Evolutionary conservation across 2,113 vertebrate genomes (phyloP).

Genomic region (Atlantisia rogersi): DNA sequence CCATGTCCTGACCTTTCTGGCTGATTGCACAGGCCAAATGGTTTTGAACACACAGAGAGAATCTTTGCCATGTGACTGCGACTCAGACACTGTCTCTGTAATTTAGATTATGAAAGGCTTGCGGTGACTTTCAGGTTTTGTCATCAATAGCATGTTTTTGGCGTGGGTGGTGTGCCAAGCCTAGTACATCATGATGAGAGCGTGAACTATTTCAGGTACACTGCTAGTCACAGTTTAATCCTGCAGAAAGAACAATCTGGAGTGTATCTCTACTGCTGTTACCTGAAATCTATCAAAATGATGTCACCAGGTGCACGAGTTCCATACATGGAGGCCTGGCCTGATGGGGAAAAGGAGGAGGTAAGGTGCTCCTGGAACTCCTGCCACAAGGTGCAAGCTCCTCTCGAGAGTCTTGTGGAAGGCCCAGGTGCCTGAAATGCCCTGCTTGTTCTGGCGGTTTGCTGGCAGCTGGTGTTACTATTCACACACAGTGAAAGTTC

Average conservation of each 20-base stretch:
- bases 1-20: slow-evolving; percentile 9
- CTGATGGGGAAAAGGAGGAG: background rate
- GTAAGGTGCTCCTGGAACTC: background rate
- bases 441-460: background rate
- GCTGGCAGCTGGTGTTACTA: background rate
- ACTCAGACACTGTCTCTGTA: slow-evolving; percentile 44
- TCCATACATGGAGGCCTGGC: background rate
- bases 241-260: background rate
- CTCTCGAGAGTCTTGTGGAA: background rate
- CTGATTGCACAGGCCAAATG: background rate
- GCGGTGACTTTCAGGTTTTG: slow-evolving; percentile 70
- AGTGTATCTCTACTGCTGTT: background rate
- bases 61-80: slow-evolving; percentile 39
- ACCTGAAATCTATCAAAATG: background rate
- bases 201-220: slow-evolving; percentile 28
- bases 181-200: slow-evolving; percentile 6
- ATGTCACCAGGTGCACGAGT: background rate
- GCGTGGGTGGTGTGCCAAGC: slow-evolving; percentile 41
- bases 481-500: background rate
- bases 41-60: background rate
- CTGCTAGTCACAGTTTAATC: background rate
- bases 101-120: slow-evolving; percentile 68
- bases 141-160: slow-evolving; percentile 61
- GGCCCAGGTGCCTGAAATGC: background rate
- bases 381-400: rapidly evolving